A percentile compares a stretch with the other conserved stretches of the same genome.
Conservation (phyloP, 2,113 vertebrate species). For the Chaetura pelagica region DNA sequence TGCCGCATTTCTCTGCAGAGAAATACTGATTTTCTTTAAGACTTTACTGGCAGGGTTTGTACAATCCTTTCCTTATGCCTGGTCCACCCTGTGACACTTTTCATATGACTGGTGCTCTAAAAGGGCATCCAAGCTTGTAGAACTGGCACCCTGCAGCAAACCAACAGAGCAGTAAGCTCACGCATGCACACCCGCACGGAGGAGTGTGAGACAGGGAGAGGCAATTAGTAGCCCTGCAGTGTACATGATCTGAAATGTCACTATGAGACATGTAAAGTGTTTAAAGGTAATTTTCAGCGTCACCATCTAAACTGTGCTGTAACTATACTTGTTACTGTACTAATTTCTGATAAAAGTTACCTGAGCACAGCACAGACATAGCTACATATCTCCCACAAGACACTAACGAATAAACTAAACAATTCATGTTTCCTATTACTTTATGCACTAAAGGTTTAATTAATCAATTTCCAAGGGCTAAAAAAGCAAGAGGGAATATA, state of each 20-base stretch:
- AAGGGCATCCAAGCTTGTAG: background rate
- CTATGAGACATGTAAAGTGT: background rate
- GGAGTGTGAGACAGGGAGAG: background rate
- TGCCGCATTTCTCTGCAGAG: background rate
- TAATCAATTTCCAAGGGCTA: constrained; percentile 42
- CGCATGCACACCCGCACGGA: rapidly evolving
- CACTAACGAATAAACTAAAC: constrained; percentile 9
- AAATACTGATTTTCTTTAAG: background rate
- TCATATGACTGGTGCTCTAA: background rate
- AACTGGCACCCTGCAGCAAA: background rate
- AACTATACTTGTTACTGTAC: background rate
- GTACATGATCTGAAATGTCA: background rate
- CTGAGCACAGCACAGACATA: background rate
- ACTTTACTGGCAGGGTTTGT: background rate
- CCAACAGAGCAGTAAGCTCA: background rate
- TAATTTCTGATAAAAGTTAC: background rate
- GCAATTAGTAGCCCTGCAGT: background rate
- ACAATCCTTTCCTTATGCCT: background rate
- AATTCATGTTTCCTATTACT: background rate
- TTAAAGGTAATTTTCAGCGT: background rate
- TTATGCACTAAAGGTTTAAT: constrained; percentile 32
- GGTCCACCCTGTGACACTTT: background rate
- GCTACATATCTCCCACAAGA: background rate
- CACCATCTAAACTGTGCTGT: background rate
- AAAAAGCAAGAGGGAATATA: constrained; percentile 44